These are phyloP conservation scores for Catajapyx aquilonaris DNA, from an alignment of 1,140 invertebrate species.

Conservation along the genomic window DNA sequence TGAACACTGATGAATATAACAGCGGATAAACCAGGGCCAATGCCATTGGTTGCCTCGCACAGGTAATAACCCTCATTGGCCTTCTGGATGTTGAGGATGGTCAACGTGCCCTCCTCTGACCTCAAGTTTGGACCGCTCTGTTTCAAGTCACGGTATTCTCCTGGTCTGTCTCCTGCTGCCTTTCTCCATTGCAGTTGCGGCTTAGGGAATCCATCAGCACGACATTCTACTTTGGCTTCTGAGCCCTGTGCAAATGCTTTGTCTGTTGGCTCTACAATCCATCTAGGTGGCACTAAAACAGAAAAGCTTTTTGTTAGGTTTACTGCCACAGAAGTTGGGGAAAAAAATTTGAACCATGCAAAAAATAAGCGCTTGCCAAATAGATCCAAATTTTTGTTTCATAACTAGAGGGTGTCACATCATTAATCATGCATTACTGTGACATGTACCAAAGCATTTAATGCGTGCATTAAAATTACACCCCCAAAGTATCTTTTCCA, in stretches of 20 bases:
- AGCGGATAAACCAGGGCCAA: conserved; percentile 79
- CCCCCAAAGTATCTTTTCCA: not conserved
- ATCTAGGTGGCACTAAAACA: conserved; percentile 73
- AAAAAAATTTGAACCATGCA: too few relatives aligned
- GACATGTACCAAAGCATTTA: too few relatives aligned
- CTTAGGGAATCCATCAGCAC: conserved; percentile 84
- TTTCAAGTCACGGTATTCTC: conserved; percentile 80
- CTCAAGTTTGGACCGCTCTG: conserved; percentile 69
- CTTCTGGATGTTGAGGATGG: conserved; percentile 74
- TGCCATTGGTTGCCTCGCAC: conserved; percentile 88
- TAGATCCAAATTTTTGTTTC: conserved; percentile 1
- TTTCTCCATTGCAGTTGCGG: conserved; percentile 87
- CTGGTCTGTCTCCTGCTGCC: conserved; percentile 70
- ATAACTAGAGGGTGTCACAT: too few relatives aligned
- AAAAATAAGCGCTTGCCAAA: not conserved
- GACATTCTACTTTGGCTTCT: conserved; percentile 81
- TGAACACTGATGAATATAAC: conserved; percentile 82
- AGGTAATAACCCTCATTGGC: conserved; percentile 85
- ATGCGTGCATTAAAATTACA: not conserved
- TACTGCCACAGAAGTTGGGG: too few relatives aligned
- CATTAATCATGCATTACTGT: not conserved
- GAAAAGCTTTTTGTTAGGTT: conserved; percentile 10
- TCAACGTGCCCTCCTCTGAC: conserved; percentile 73
- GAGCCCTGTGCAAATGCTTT: conserved; percentile 85
- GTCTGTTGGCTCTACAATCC: conserved; percentile 87